These are phyloP conservation scores for Falcaria lacertinaria DNA, from an alignment of 2,888 invertebrate species.

Conservation along the genomic window DNA sequence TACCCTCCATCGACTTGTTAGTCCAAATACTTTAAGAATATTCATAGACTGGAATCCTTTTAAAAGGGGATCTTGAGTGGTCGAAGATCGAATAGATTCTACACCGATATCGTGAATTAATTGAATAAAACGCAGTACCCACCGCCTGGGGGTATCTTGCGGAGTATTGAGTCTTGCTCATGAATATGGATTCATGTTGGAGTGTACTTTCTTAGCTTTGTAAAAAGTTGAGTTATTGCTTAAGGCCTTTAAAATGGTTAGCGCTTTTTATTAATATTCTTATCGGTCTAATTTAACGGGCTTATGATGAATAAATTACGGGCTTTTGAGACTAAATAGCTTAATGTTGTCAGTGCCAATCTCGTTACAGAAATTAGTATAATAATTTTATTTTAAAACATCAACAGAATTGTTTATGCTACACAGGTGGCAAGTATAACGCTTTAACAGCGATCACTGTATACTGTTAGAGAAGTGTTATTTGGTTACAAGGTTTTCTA, in stretches of 20 bases:
- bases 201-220: constrained; percentile 55
- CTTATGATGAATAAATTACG: too few relatives aligned
- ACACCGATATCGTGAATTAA: constrained; percentile 60
- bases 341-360: too few relatives aligned
- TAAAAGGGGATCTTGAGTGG: constrained; percentile 30
- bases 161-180: constrained; percentile 36
- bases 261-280: too few relatives aligned
- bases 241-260: constrained; percentile 39
- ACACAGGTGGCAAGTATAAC: too few relatives aligned
- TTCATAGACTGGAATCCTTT: constrained; percentile 38
- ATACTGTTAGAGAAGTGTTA: too few relatives aligned
- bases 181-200: constrained; percentile 65
- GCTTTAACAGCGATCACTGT: too few relatives aligned
- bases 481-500: too few relatives aligned
- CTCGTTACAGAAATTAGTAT: too few relatives aligned
- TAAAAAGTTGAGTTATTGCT: constrained; percentile 55
- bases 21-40: constrained; percentile 35
- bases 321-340: too few relatives aligned
- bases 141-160: constrained; percentile 36
- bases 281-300: too few relatives aligned
- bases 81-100: constrained; percentile 30
- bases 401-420: too few relatives aligned
- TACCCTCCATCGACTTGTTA: constrained; percentile 25
- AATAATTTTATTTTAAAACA: too few relatives aligned
- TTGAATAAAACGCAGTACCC: constrained; percentile 63